Evolutionary conservation across 64 coral and sea anemone species (phyloP), one percentile per base, ranked within the genome.

Genomic region (Orbicella faveolata): DNA sequence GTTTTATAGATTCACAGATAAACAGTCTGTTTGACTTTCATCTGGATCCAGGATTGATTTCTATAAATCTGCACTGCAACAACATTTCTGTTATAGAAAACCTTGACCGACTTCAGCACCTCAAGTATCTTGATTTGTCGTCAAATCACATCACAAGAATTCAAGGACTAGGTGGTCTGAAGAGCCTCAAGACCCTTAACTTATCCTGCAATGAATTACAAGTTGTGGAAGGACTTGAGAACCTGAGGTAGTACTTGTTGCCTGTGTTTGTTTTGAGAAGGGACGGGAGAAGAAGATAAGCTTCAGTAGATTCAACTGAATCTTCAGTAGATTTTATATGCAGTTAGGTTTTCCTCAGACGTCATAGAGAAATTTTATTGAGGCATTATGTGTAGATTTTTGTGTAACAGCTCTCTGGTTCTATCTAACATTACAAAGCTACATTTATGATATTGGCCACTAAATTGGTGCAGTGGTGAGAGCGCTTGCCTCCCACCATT

Each of bases 41-140:
- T 36, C 74, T 99, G 37, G 74, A 95, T 30, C 12, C 75, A 74
- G 73, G 80, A 18, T 88, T 99, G 53, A 59, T 99, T 23, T 93
- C 94, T 39, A 51, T 99, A 77, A 99, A 99, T 91, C 85, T 99
- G 67, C 97, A 99, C 39, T 95, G 97, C 63, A 99, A 99, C 72
- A 84, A 86, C 25, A 89, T 96, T 18, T 81, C 91, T 66, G 87
- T 13, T 52, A 96, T 99, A 70, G 97, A 96, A 80, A 90, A 92
- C 21, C 89, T 99, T 9, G 68, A 73, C 18, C 57, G 41, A n/a
- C 89, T 99, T 1, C 81, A 87, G 81, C 88, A 96, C 78, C 63
- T 99, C 37, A 93, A 87, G 78, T 89, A 96, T 68, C 87, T 99
- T 37, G 97, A 99, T 91, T 91, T 99, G 20, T 99, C 97, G 12